Base-by-base conservation (phyloP, 2,888 invertebrate genomes). In the Mechanitis messenoides region DNA sequence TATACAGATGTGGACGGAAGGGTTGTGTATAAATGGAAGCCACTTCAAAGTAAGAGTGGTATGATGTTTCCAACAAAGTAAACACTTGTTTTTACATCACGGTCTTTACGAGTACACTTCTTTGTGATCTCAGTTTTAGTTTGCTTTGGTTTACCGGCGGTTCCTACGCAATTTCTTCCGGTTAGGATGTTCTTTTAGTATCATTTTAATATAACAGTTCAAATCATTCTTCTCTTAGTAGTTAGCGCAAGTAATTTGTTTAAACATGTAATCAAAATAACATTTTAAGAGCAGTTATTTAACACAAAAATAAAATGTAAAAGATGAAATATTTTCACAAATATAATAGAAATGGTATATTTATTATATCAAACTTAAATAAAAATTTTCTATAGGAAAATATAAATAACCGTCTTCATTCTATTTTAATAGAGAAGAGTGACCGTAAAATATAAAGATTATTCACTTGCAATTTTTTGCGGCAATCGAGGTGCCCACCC, bases 11-110 rank as follows among this genome's bases (percentile, higher is more conserved):
- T 71, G 70, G 71, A 70, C 72, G 71, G 77, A 85, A 84, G 87
- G 86, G 87, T 87, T 87, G 79, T 75, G 75, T 80, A 81, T 78
- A 81, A 81, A 84, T 84, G 81, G 78, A 81, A 80, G 77, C 87
- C 87, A 87, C 88, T 88, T 88, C 86, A 88, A 86, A 85, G 80
- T 74, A 69, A 68, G 69, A 71, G 74, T 72, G 77, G 75, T 74
- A 67, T 74, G 75, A 76, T 77, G 75, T 78, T 76, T 72, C 78
- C 80, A 78, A 81, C 81, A 83, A 81, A 85, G 85, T 80, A 83
- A 85, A 85, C 83, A 84, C 81, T 84, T 81, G 77, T 82, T 82
- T 81, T 81, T 80, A 80, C 79, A 78, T 78, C 74, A 71, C 74
- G 69, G 76, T 80, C 80, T 81, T 84, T 83, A 81, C 77, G 79